Evolutionary conservation across 2,113 vertebrate genomes (phyloP), one percentile per base, ranked within the genome.

Genomic region (Phaethon lepturus): DNA sequence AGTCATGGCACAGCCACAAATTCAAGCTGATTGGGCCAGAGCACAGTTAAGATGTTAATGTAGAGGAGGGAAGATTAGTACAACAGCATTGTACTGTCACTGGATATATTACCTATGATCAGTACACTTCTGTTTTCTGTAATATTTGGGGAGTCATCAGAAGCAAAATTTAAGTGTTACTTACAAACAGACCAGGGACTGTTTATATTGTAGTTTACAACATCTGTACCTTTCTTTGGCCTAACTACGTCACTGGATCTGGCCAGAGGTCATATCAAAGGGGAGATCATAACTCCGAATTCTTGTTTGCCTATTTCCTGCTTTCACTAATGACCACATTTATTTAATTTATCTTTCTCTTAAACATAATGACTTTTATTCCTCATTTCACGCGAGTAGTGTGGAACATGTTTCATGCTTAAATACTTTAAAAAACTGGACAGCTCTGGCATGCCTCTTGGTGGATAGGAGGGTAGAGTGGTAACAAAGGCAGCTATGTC

Each of bases 401-500:
- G 35, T 82, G 60, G 58, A 79, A 49, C 18, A n/a, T 42, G 50
- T 84, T 87, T 94, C 33, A 31, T 75, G 22, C 35, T 89, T 79
- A 86, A 92, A 63, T 90, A 90, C 12, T 59, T 52, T 53, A 83
- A 77, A 77, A 88, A 62, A 7, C 3, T 8, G 73, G 45, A 71
- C 17, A 86, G 29, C 5, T 35, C 19, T 86, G 38, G 6, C 25
- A 33, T 89, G 10, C 13, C 5, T 86, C 31, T 40, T 75, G 52
- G 6, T 23, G n/a, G 17, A 13, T n/a, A 1, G 3, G 10, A 74
- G 26, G 20, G 29, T 71, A 1, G 0, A 67, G 31, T 84, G 35
- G 5, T 71, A 89, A 53, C 24, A 86, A 77, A 90, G 33, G 25
- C n/a, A 93, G 29, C 12, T 38, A 38, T 38, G 38, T 38, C 38